Conservation (phyloP, 2,113 vertebrate genomes). For the Lagenorhynchus albirostris region DNA sequence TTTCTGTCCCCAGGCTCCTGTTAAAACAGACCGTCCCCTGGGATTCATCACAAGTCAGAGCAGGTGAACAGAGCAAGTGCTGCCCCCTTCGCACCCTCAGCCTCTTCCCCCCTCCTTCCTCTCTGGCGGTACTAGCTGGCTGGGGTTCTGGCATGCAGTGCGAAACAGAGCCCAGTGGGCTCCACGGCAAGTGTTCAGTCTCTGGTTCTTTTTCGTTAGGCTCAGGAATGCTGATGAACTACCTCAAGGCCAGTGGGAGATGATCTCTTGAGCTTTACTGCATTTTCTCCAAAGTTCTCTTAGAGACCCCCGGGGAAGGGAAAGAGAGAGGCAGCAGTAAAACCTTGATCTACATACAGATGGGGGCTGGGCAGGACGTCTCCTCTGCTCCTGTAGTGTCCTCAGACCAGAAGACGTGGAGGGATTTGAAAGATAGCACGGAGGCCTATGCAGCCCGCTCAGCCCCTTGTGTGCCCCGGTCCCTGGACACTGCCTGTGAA, state of each 20-base stretch:
- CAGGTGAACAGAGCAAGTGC: neutral
- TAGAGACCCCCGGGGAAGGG: neutral
- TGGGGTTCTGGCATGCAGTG: too few species aligned
- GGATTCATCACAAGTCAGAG: neutral
- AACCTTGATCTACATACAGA: neutral
- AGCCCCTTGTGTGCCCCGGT: neutral
- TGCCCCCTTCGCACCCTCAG: too few species aligned
- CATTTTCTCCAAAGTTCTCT: neutral
- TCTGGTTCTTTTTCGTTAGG: neutral
- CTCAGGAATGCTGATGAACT: neutral
- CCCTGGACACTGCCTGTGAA: neutral
- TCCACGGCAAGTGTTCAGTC: neutral
- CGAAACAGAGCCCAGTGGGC: neutral
- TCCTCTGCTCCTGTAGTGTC: neutral
- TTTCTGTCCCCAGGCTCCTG: neutral
- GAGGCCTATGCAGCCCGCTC: neutral
- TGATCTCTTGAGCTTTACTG: neutral
- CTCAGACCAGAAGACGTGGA: neutral
- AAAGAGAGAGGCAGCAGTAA: neutral
- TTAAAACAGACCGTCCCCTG: neutral
- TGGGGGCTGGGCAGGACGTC: accelerated
- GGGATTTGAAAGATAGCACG: neutral
- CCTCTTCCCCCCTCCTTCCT: neutral
- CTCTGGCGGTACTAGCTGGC: neutral
- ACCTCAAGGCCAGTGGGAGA: neutral